These are phyloP conservation scores for Sminthopsis crassicaudata DNA, from an alignment of 2,113 vertebrate genomes.

Conservation along the genomic window DNA sequence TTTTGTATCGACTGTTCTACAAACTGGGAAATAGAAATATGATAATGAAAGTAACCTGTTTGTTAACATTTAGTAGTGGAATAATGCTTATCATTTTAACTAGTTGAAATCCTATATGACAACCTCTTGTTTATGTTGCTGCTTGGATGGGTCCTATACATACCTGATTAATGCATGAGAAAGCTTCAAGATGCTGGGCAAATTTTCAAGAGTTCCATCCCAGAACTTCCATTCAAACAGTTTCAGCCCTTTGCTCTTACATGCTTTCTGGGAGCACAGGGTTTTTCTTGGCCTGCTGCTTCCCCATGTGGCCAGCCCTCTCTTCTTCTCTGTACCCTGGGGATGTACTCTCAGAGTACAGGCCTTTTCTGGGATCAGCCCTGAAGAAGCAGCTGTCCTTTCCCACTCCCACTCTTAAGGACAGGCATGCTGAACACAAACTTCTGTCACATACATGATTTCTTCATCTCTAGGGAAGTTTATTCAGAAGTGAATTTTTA, in stretches of 20 bases:
- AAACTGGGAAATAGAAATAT: neutral
- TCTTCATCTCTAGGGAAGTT: conserved; percentile 5
- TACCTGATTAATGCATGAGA: conserved; percentile 22
- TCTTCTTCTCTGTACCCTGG: conserved; percentile 20
- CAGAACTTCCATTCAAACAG: conserved; percentile 17
- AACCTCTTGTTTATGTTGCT: neutral
- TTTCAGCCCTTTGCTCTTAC: neutral
- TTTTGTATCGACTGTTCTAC: neutral
- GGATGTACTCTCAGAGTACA: conserved; percentile 46
- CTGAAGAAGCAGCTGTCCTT: conserved; percentile 21
- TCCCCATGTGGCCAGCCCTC: conserved; percentile 28
- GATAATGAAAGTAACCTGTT: neutral
- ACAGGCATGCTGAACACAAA: neutral
- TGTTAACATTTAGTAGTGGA: neutral
- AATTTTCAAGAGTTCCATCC: conserved; percentile 27
- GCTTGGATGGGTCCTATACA: neutral
- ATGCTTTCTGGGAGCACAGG: conserved; percentile 38
- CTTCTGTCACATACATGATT: neutral
- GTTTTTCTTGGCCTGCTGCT: conserved; percentile 57
- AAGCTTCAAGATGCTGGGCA: neutral
- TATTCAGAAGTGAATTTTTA: neutral
- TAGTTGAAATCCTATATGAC: neutral
- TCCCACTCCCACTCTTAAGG: neutral
- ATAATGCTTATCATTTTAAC: neutral
- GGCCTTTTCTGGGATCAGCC: conserved; percentile 3